These are phyloP conservation scores for Oopsacas minuta DNA, from an alignment of 37 sponge, comb jelly and placozoan species.

Conservation along the genomic window DNA sequence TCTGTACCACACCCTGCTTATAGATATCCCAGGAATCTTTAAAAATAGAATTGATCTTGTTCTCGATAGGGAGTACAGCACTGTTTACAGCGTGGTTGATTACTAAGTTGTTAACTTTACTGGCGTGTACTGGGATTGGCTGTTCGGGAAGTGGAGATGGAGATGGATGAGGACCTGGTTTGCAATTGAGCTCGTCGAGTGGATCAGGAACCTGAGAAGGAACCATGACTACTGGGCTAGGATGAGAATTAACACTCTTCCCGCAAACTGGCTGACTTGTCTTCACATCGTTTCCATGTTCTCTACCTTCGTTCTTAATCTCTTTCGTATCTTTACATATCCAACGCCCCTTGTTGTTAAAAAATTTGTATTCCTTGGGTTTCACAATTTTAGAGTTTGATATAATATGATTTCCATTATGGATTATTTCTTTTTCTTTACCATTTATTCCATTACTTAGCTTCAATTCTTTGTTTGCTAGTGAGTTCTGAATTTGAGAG, in stretches of 20 bases:
- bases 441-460: neutral
- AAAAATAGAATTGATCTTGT: neutral
- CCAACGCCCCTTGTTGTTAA: constrained; percentile 1
- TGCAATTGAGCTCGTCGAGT: neutral
- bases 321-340: constrained; percentile 17
- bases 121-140: neutral
- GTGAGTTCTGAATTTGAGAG: neutral
- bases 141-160: neutral
- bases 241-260: neutral
- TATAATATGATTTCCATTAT: neutral
- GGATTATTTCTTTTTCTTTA: neutral
- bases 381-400: neutral
- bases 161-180: neutral
- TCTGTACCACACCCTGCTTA: neutral
- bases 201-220: neutral
- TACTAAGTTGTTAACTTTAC: neutral
- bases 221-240: neutral
- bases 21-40: neutral
- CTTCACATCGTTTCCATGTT: neutral
- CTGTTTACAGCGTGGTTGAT: neutral
- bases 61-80: neutral
- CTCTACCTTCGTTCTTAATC: neutral
- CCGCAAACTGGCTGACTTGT: neutral
- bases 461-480: neutral
- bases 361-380: neutral